Conservation (phyloP, 92 coral and sea anemone genomes). For the Bergia sp. region DNA sequence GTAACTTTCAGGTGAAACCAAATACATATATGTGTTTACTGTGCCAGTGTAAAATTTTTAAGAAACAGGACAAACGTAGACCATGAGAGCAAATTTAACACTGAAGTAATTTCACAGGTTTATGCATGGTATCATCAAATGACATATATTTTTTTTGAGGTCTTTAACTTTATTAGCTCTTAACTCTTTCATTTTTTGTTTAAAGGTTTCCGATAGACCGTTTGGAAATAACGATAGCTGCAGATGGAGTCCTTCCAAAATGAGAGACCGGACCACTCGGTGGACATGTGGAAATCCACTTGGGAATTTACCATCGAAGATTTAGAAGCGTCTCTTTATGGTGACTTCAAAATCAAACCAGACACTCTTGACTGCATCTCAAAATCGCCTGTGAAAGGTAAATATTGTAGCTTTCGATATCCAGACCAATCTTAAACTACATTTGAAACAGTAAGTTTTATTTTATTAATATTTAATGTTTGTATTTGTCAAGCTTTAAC, state of each 20-base stretch:
- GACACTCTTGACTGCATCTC: neutral
- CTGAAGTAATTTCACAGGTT: neutral
- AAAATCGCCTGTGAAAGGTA: neutral
- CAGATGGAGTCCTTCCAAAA: constrained; percentile 8
- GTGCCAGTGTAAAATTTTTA: neutral
- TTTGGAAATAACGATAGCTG: neutral
- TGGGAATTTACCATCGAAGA: constrained; percentile 23
- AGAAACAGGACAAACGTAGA: neutral
- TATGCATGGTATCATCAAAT: neutral
- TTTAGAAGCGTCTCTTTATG: constrained; percentile 17
- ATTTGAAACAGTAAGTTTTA: neutral
- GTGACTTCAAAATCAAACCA: neutral
- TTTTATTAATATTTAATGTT: constrained; percentile 10
- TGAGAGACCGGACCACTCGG: neutral
- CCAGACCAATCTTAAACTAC: neutral
- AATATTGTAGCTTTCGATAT: neutral
- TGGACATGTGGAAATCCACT: constrained; percentile 32
- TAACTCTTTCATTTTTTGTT: neutral
- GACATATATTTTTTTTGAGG: neutral
- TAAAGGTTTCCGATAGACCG: neutral
- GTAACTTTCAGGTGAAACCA: neutral
- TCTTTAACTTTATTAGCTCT: neutral
- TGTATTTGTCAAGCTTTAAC: neutral
- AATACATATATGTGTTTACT: neutral
- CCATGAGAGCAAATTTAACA: neutral